Conservation (phyloP, 2,888 invertebrate species). For the Hyposoter dolosus region DNA sequence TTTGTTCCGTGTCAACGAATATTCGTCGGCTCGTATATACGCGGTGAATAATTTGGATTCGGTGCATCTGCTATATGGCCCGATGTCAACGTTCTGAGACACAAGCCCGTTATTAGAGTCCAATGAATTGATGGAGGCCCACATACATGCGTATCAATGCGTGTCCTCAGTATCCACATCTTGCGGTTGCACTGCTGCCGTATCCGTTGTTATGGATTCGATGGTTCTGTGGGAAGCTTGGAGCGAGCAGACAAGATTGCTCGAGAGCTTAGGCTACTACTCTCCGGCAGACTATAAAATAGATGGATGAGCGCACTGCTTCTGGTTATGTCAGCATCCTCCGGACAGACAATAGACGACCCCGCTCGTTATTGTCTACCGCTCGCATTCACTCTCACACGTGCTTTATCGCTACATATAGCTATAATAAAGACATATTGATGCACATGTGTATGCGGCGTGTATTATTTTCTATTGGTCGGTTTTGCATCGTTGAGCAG, state of each 20-base stretch:
- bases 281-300: constrained; percentile 74
- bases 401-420: constrained; percentile 53
- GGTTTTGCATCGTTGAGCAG: constrained; percentile 24
- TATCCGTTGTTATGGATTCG: neutral
- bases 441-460: neutral
- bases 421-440: neutral
- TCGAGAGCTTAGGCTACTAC: constrained; percentile 63
- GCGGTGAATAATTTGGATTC: too few species aligned
- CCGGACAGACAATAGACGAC: constrained; percentile 81
- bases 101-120: too few species aligned
- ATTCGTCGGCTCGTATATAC: too few species aligned
- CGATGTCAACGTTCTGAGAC: too few species aligned
- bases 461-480: constrained; percentile 28
- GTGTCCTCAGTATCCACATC: too few species aligned
- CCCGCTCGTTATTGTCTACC: constrained; percentile 80
- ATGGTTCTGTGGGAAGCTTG: neutral
- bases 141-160: too few species aligned
- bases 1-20: neutral
- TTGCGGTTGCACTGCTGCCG: neutral
- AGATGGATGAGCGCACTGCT: constrained; percentile 73
- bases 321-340: constrained; percentile 84
- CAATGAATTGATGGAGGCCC: too few species aligned
- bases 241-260: constrained; percentile 31
- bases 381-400: constrained; percentile 73
- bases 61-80: too few species aligned